Base-by-base conservation (phyloP, 2,113 vertebrate species). In the Ammodramus savannarum region DNA sequence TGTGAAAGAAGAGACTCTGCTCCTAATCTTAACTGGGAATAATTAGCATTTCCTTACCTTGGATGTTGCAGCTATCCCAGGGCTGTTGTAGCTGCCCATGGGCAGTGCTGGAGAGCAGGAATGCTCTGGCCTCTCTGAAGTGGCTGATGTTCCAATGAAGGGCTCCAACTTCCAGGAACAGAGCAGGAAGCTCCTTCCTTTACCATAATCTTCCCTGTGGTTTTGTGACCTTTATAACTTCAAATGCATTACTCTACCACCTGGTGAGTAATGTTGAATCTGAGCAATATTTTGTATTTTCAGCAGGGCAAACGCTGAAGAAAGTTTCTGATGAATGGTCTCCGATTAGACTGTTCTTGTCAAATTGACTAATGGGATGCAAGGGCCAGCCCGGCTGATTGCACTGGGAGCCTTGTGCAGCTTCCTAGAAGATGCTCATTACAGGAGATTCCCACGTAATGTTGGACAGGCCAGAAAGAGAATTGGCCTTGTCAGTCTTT, bases 311-410 rank as follows among this genome's bases (percentile, higher is more conserved):
- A 83, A 89, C 39, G 55, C 95, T 72, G 77, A 61, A 59, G 92
- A 88, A 97, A 96, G 93, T 95, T 96, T 62, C 67, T 95, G 93
- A 94, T 91, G 57, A 92, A 95, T 87, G 27, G 94, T 86, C 85
- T 72, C 79, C 3, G 71, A 97, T 97, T 96, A 98, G 96, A 22
- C 82, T 87, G 4, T 80, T 90, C 91, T 88, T 97, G 97, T 97
- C 97, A 97, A 95, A 97, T 96, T 97, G 97, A 91, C 95, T 97
- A 95, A 97, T 93, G 94, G 73, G 52, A 96, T 97, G 96, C 96
- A 85, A 16, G 62, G 96, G 92, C 16, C 69, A 94, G 96, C 90
- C 71, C 16, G 41, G 3, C 49, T 94, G 96, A 97, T 96, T 90
- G 89, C 83, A 12, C 78, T 77, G 97, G 94, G 89, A 96, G 88